These are phyloP conservation scores for Peromyscus leucopus DNA, from an alignment of 2,113 vertebrate species.

Conservation along the genomic window DNA sequence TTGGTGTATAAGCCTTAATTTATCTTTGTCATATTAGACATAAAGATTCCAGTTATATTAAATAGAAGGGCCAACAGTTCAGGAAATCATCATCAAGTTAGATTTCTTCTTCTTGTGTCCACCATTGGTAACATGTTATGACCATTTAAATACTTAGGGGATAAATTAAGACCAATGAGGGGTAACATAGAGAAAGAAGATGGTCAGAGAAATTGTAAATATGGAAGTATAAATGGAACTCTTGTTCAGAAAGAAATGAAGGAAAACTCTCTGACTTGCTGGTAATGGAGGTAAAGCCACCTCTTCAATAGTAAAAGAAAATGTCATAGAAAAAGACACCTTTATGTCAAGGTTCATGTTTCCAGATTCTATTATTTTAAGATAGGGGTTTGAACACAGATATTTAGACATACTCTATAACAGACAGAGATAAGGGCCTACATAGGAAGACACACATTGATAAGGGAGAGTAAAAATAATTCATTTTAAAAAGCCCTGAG, in stretches of 20 bases:
- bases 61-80: background rate
- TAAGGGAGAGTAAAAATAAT: background rate
- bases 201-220: background rate
- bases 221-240: background rate
- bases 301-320: background rate
- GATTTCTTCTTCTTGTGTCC: background rate
- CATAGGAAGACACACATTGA: background rate
- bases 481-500: background rate
- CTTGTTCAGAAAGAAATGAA: background rate
- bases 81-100: background rate
- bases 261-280: background rate
- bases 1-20: background rate
- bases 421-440: background rate
- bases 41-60: background rate
- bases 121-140: background rate
- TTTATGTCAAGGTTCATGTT: background rate
- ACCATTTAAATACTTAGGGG: background rate
- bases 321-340: background rate
- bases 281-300: background rate
- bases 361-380: background rate
- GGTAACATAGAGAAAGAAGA: background rate
- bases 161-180: background rate
- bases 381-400: accelerated
- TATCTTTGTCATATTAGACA: background rate
- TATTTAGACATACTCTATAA: background rate